These are phyloP conservation scores for Mya arenaria DNA, from an alignment of 1,140 invertebrate genomes.

Conservation along the genomic window DNA sequence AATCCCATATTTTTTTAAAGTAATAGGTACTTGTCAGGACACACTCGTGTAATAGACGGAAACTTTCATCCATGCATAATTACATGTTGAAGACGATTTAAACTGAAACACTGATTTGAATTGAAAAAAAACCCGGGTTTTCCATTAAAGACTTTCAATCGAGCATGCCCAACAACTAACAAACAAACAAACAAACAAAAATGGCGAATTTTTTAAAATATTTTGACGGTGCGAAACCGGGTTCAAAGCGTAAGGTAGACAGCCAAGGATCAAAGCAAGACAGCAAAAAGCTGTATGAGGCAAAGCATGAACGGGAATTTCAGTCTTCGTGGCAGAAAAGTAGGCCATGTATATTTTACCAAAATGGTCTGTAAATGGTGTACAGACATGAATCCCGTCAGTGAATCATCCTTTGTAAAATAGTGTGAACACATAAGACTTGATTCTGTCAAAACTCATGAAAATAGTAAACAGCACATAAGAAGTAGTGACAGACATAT, in stretches of 20 bases:
- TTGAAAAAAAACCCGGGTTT: too few relatives aligned
- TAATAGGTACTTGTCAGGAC: too few relatives aligned
- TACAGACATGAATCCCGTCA: not conserved
- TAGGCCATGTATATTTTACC: conserved; percentile 5
- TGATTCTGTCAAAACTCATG: conserved; percentile 24
- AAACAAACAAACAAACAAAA: too few relatives aligned
- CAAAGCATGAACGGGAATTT: conserved; percentile 13
- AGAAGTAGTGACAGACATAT: not conserved
- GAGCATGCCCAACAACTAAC: too few relatives aligned
- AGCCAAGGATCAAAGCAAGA: not conserved
- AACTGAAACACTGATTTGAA: too few relatives aligned
- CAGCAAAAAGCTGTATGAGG: conserved; percentile 10
- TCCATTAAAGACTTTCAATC: too few relatives aligned
- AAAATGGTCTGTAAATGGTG: conserved; percentile 35
- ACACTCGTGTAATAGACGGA: too few relatives aligned
- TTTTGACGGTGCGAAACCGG: conserved; percentile 27
- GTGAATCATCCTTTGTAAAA: not conserved
- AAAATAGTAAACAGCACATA: conserved; percentile 21
- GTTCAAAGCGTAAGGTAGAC: not conserved
- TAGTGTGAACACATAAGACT: conserved; percentile 23
- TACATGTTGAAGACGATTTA: too few relatives aligned
- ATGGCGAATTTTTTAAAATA: conserved; percentile 20
- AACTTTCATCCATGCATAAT: too few relatives aligned
- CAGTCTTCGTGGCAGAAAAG: not conserved
- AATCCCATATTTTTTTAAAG: too few relatives aligned